A percentile compares a stretch with the other conserved stretches of the same genome.
Conservation (phyloP, 2,113 vertebrate species). For the Peromyscus californicus region DNA sequence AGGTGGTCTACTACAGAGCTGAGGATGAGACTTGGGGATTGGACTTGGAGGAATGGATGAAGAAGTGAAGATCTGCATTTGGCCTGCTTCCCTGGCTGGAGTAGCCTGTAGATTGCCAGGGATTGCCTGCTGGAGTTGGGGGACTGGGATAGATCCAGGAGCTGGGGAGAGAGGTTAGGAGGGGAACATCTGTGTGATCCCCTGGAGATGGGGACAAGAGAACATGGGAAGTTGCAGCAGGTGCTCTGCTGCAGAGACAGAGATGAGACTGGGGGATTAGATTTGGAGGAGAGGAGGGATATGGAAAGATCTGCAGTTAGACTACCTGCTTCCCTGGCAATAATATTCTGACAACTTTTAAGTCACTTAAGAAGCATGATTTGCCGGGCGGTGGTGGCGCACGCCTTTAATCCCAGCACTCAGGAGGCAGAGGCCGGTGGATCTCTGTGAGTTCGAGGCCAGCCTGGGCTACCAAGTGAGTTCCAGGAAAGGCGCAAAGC, state of each 20-base stretch:
- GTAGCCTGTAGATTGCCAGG: background rate
- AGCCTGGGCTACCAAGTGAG: too few species aligned
- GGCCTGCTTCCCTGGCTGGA: background rate
- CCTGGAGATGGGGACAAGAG: background rate
- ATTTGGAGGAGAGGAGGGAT: background rate
- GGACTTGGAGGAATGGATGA: background rate
- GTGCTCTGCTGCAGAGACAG: background rate
- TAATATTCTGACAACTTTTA: background rate
- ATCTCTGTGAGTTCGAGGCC: too few species aligned
- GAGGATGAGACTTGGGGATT: background rate
- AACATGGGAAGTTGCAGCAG: background rate
- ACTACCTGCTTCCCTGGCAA: background rate
- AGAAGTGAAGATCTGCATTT: background rate
- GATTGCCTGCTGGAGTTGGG: background rate
- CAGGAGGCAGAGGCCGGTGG: too few species aligned
- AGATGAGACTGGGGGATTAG: background rate
- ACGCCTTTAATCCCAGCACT: too few species aligned
- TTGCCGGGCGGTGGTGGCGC: too few species aligned
- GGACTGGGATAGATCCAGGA: background rate
- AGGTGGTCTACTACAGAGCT: background rate
- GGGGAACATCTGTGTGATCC: background rate
- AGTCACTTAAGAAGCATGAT: background rate
- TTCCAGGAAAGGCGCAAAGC: too few species aligned
- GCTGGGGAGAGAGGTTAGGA: background rate
- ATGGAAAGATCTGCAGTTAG: background rate